A percentile compares a stretch with the other conserved stretches of the same genome.
phyloP scores from a whole-genome alignment of 2,888 invertebrate species.

The Sialis lutaria region DNA sequence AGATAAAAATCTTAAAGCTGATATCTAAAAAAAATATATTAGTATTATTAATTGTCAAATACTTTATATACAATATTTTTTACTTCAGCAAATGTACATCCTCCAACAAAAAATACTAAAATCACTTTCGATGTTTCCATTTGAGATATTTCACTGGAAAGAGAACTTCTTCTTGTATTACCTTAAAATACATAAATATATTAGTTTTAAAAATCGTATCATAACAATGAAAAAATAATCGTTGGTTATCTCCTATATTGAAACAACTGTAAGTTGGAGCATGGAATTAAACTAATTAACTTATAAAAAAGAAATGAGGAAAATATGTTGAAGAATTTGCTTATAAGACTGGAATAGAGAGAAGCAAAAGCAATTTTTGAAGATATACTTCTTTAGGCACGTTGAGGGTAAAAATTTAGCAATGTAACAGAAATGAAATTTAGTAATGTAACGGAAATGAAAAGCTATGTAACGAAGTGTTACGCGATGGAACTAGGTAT shows the following conservation, averaged over 20 bases:
- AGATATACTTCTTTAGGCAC: too few species aligned
- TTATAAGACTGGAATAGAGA: too few species aligned
- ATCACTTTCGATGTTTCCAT: slow-evolving; percentile 50
- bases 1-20: slow-evolving; percentile 53
- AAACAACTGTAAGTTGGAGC: not conserved
- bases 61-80: not conserved
- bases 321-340: too few species aligned
- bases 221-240: slow-evolving; percentile 15
- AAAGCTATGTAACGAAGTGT: too few species aligned
- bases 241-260: not conserved
- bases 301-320: too few species aligned
- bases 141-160: slow-evolving; percentile 37
- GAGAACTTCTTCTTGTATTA: slow-evolving; percentile 35
- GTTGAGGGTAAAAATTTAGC: too few species aligned
- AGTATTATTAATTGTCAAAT: not conserved
- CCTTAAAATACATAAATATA: slow-evolving; percentile 14
- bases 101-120: slow-evolving; percentile 90
- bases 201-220: too few species aligned
- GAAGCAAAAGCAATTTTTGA: not conserved
- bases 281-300: not conserved
- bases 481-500: too few species aligned
- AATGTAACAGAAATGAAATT: too few species aligned
- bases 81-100: slow-evolving; percentile 85
- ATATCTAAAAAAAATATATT: slow-evolving; percentile 29
- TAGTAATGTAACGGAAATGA: too few species aligned